These are phyloP conservation scores for Thalassaphorura encarpata DNA, from an alignment of 1,140 invertebrate genomes.

Conservation along the genomic window DNA sequence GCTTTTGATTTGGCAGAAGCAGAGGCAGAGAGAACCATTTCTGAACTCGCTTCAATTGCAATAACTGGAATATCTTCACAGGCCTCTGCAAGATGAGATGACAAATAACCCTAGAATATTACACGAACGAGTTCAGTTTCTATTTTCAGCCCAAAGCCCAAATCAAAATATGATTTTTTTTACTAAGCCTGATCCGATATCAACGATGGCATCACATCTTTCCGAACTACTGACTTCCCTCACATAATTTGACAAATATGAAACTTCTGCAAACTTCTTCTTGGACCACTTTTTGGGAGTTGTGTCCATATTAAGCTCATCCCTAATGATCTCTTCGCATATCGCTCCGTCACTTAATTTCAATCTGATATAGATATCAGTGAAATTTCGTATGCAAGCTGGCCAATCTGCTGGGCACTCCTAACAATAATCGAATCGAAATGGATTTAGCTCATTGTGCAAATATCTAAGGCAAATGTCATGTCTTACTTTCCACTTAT, in stretches of 20 bases:
- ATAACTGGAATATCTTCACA: slow-evolving; percentile 55
- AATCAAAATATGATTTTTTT: neutral
- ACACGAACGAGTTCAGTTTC: no score
- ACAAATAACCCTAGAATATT: slow-evolving; percentile 24
- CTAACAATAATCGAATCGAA: no score
- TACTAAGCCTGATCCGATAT: slow-evolving; percentile 18
- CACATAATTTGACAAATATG: slow-evolving; percentile 12
- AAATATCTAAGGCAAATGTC: no score
- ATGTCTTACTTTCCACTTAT: no score
- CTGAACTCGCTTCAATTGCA: slow-evolving; percentile 56
- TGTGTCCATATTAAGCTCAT: no score
- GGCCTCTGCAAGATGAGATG: slow-evolving; percentile 3
- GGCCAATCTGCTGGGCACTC: no score
- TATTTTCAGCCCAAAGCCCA: no score
- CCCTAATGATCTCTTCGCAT: no score
- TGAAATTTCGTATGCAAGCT: no score
- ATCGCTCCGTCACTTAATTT: no score
- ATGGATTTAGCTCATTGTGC: no score
- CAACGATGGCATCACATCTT: slow-evolving; percentile 8
- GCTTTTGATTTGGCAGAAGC: slow-evolving; percentile 43
- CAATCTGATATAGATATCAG: no score
- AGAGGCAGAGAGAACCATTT: slow-evolving; percentile 50
- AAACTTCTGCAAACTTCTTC: slow-evolving; percentile 18
- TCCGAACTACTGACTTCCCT: slow-evolving; percentile 1
- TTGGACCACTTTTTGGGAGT: slow-evolving; percentile 7